Conservation (phyloP, 2,797 vertebrate species). For the Microhierax caerulescens region DNA sequence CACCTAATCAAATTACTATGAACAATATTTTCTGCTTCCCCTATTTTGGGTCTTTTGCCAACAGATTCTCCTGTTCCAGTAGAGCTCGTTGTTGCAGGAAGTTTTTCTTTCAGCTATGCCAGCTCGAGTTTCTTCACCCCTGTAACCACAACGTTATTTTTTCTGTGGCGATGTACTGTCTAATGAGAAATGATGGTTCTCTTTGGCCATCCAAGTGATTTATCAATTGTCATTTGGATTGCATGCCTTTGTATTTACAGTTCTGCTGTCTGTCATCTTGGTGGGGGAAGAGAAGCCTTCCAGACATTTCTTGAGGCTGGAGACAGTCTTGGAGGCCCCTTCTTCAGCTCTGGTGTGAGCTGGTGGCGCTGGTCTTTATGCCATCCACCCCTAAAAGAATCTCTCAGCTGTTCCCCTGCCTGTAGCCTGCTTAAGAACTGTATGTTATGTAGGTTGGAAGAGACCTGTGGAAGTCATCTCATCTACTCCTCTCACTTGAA, state of each 20-base stretch:
- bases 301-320: neutral
- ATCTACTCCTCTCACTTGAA: neutral
- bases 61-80: neutral
- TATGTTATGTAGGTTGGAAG: neutral
- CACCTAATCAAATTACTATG: neutral
- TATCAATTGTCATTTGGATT: neutral
- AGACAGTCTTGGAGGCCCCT: neutral
- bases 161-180: neutral
- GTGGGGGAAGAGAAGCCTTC: neutral
- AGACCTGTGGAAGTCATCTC: neutral
- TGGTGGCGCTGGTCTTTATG: neutral
- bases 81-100: neutral
- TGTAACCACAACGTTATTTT: neutral
- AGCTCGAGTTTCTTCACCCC: neutral
- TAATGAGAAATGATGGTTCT: neutral
- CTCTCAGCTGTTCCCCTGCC: neutral
- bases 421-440: neutral
- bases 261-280: neutral
- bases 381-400: neutral
- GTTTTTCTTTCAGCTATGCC: neutral
- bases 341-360: neutral
- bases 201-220: neutral
- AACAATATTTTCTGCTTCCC: neutral
- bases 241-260: neutral
- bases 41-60: neutral